Evolutionary conservation across 2,113 vertebrate species (phyloP), one percentile per base, ranked within the genome.

Genomic region (Monopterus albus): DNA sequence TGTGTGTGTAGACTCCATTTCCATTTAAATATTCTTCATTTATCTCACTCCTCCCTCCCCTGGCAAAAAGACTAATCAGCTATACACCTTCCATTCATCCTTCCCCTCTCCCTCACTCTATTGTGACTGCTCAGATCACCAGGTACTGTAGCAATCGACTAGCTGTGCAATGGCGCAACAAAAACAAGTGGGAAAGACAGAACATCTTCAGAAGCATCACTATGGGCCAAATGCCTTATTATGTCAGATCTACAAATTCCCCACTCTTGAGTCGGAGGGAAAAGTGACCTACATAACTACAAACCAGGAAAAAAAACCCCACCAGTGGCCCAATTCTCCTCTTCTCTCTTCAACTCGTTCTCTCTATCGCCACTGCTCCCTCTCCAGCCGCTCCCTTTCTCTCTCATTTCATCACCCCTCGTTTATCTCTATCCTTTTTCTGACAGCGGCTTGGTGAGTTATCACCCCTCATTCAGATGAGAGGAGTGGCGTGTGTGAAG

Each of bases 201-300:
- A 85, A 72, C 29, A 40, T 87, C 87, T 74, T 89, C 67, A 64
- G 56, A 85, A 86, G 85, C 84, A 49, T 88, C 88, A 91, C 93
- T 68, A 55, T 17, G 72, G 92, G 92, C 91, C 92, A 94, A 95
- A 91, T 88, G 90, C 88, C 91, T 75, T 69, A 91, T 93, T 91
- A 75, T 91, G 93, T 96, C 91, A 94, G 91, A 93, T 95, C 94
- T 94, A 91, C 91, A 94, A 92, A 93, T 94, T 94, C 92, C 62
- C 17, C 89, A 92, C 93, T 93, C 87, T 88, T 4, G 87, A 89
- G 92, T 91, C 92, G 86, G 49, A 84, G 73, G 65, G 73, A 94
- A 91, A 89, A 92, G 92, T 94, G 94, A 95, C 95, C 95, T 95
- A 95, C 91, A 95, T 96, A 96, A 96, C 94, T 93, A 91, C 88